These are phyloP conservation scores for Melanotaenia parkinsoni DNA, from an alignment of 2,797 vertebrate genomes.

Conservation along the genomic window DNA sequence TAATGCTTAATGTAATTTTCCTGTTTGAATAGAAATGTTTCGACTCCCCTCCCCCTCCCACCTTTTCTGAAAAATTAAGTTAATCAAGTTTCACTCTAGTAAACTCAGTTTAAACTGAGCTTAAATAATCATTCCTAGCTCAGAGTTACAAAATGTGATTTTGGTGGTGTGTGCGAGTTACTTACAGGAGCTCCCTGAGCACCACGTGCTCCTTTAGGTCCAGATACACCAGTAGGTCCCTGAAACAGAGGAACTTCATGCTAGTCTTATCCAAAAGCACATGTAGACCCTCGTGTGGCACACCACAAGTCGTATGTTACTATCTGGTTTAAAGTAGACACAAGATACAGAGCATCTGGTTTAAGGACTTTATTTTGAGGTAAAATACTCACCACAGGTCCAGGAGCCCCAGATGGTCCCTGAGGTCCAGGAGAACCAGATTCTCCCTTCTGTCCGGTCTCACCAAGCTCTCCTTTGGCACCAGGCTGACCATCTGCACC, in stretches of 20 bases:
- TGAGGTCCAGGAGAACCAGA: conserved; percentile 91
- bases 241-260: conserved; percentile 65
- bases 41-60: no score
- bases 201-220: conserved; percentile 94
- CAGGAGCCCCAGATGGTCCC: conserved; percentile 94
- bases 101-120: not conserved
- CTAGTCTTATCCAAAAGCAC: not conserved
- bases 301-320: not conserved
- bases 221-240: conserved; percentile 94
- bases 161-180: conserved; percentile 37
- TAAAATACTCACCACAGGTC: conserved; percentile 87
- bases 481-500: conserved; percentile 95
- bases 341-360: not conserved
- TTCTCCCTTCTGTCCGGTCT: conserved; percentile 94
- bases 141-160: not conserved
- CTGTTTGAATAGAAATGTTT: no score
- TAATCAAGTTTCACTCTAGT: not conserved
- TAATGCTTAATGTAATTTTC: no score
- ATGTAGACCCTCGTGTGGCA: not conserved
- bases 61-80: no score
- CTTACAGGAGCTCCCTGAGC: conserved; percentile 94
- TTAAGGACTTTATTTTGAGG: not conserved
- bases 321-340: not conserved
- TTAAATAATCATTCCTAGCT: not conserved
- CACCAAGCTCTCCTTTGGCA: conserved; percentile 92